A percentile compares a stretch with the other conserved stretches of the same genome.
Conservation (phyloP, 2,888 invertebrate species). For the Leucozona laternaria region DNA sequence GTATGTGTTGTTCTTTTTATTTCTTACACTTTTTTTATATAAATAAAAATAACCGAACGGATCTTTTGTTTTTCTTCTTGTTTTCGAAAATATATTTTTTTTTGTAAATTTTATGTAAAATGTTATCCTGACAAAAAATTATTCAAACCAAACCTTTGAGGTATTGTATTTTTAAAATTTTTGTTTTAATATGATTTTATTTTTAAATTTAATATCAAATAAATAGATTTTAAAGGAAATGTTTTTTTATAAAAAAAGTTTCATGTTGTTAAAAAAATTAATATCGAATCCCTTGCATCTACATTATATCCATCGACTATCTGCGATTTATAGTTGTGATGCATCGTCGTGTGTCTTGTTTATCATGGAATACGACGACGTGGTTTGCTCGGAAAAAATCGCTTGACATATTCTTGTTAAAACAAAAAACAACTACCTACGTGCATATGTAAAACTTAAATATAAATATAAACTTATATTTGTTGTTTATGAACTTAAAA, state of each 20-base stretch:
- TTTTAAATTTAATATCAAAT: background rate
- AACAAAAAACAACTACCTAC: background rate
- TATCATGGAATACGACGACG: background rate
- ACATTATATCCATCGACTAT: background rate
- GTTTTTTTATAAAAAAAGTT: background rate
- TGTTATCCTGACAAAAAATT: conserved; percentile 19
- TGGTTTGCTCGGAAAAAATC: conserved; percentile 16
- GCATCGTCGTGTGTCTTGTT: conserved; percentile 27
- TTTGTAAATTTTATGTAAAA: background rate
- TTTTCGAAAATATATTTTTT: conserved; percentile 34
- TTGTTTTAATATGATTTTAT: background rate
- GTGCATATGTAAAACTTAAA: conserved; percentile 6
- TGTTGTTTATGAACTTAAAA: conserved; percentile 21
- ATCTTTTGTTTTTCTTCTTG: conserved; percentile 28
- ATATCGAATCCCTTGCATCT: conserved; percentile 4
- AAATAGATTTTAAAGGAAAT: background rate
- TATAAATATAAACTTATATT: background rate
- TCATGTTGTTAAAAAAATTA: background rate
- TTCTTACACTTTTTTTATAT: conserved; percentile 7
- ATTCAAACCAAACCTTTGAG: conserved; percentile 1
- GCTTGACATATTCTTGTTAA: conserved; percentile 8
- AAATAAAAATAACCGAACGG: conserved; percentile 8
- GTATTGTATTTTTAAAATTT: conserved; percentile 4
- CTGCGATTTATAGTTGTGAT: background rate
- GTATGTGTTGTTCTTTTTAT: background rate